Evolutionary conservation across 2,888 invertebrate species (phyloP).

Genomic region (Iphiclides podalirius): DNA sequence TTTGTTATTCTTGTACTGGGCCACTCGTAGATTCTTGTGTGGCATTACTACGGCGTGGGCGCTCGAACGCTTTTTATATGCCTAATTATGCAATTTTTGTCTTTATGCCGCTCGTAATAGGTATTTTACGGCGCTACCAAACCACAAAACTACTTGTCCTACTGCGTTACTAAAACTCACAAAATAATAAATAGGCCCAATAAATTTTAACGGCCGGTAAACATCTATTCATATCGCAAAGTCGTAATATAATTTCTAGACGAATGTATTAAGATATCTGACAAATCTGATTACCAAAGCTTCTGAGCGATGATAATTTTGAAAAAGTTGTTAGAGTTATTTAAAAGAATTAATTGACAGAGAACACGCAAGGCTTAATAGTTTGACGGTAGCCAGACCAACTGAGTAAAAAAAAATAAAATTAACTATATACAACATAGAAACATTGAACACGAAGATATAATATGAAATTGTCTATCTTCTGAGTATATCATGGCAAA

Average conservation of each 20-base stretch:
- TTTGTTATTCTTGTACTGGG: conserved; percentile 16
- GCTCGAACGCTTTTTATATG: neutral
- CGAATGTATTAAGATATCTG: too few relatives aligned
- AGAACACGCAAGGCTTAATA: too few relatives aligned
- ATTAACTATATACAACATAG: too few relatives aligned
- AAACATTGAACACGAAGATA: too few relatives aligned
- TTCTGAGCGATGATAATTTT: too few relatives aligned
- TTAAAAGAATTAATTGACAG: too few relatives aligned
- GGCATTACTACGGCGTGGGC: conserved; percentile 16
- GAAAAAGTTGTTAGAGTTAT: too few relatives aligned
- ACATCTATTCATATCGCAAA: neutral
- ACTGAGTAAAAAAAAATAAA: too few relatives aligned
- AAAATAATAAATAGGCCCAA: conserved; percentile 11
- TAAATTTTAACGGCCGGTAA: conserved; percentile 8
- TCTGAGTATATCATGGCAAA: too few relatives aligned
- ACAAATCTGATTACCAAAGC: too few relatives aligned
- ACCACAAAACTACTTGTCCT: neutral
- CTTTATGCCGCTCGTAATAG: neutral
- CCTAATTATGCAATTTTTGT: conserved; percentile 14
- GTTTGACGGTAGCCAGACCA: too few relatives aligned
- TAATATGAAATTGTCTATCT: too few relatives aligned
- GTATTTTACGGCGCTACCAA: conserved; percentile 2
- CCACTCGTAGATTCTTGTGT: conserved; percentile 17
- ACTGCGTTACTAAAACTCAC: neutral
- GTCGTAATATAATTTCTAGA: neutral